Evolutionary conservation across 2,797 vertebrate genomes (phyloP).

Genomic region (Rhadinocentrus ornatus): DNA sequence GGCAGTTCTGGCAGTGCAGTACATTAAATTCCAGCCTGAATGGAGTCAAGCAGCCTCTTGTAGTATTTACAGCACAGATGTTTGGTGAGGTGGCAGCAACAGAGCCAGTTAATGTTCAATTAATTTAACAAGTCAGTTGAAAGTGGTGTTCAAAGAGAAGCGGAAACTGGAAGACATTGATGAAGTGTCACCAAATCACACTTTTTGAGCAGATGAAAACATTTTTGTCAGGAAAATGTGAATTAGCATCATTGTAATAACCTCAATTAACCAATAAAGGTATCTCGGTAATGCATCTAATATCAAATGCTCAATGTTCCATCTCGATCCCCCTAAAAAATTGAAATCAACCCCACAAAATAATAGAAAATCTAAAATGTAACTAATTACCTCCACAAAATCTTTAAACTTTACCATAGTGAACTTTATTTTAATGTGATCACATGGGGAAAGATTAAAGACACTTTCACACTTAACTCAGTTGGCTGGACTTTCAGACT

Average conservation of each 20-base stretch:
- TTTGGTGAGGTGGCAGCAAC: constrained; percentile 19
- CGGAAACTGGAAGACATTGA: background rate
- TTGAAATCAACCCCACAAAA: background rate
- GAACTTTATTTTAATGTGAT: too few relatives aligned
- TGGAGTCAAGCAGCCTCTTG: constrained; percentile 9
- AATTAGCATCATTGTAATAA: background rate
- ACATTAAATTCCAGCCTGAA: constrained; percentile 6
- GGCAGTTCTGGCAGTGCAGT: background rate
- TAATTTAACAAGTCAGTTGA: constrained; percentile 25
- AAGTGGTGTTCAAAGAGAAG: background rate
- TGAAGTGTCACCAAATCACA: background rate
- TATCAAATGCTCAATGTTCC: too few relatives aligned
- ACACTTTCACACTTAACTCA: too few relatives aligned
- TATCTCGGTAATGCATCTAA: background rate
- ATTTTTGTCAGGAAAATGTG: background rate
- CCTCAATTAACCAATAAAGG: background rate
- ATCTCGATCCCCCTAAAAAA: background rate
- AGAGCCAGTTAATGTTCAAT: constrained; percentile 17
- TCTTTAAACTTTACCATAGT: too few relatives aligned
- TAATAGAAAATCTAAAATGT: too few relatives aligned
- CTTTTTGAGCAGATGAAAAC: background rate
- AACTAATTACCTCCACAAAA: too few relatives aligned
- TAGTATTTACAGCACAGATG: constrained; percentile 27
- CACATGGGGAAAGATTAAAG: too few relatives aligned
- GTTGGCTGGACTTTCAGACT: too few relatives aligned